These are phyloP conservation scores for Hetaerina titia DNA, from an alignment of 2,888 invertebrate genomes.

Conservation along the genomic window DNA sequence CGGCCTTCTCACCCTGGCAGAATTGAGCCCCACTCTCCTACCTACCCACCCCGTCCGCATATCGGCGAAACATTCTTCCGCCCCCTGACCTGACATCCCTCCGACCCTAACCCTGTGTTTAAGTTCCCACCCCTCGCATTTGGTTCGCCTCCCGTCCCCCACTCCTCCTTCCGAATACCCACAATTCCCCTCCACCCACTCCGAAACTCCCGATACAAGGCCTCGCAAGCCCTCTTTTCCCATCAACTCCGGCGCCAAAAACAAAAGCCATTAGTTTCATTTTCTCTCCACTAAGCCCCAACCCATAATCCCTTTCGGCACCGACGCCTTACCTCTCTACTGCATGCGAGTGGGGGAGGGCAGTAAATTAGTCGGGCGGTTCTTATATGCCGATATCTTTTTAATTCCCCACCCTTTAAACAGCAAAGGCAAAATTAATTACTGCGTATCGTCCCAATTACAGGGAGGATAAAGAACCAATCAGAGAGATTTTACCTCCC, in stretches of 20 bases:
- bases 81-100: neutral
- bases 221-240: conserved; percentile 1
- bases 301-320: conserved; percentile 18
- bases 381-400: conserved; percentile 10
- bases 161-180: neutral
- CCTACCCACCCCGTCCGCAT: neutral
- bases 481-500: neutral
- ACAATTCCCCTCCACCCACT: neutral
- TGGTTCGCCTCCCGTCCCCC: neutral
- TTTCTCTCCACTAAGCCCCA: conserved; percentile 18
- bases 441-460: conserved; percentile 10
- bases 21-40: neutral
- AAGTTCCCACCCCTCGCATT: conserved; percentile 1
- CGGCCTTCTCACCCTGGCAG: neutral
- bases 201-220: neutral
- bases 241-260: neutral
- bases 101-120: neutral
- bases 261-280: conserved; percentile 59
- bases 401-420: conserved; percentile 9
- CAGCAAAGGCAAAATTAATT: conserved; percentile 20
- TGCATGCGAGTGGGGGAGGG: neutral
- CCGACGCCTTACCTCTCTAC: neutral
- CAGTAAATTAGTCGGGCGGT: neutral
- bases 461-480: neutral
- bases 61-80: neutral